Base-by-base conservation (phyloP, 1,140 invertebrate species). In the Aphelenchoides fujianensis region DNA sequence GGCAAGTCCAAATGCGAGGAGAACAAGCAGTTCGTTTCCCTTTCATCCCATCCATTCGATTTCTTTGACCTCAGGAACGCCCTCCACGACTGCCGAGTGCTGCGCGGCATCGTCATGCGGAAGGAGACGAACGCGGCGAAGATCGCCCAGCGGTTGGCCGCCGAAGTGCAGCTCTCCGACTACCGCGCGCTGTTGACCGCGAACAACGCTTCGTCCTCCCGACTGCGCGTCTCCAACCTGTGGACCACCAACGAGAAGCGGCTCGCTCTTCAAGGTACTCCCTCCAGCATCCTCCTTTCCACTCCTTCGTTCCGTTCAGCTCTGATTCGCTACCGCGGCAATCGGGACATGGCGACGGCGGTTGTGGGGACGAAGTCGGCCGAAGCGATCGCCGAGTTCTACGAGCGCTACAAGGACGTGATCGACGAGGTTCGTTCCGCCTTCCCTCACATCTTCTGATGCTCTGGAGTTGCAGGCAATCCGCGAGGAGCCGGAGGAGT, bases 1-100 rank as follows among this genome's bases (percentile, higher is more conserved):
- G 34, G 19, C 55, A 59, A 59, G 34, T 30, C 27, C 19, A 59
- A 59, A 59, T 59, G 55, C 55, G 55, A 59, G 34, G 55, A 59
- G 5, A 59, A 30, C 23, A 59, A 19, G 34, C 55, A 59, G 41
- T 48, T 48, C n/a, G n/a, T n/a, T n/a, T n/a, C n/a, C n/a, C n/a
- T n/a, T n/a, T n/a, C n/a, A n/a, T n/a, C n/a, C n/a, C n/a, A n/a
- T n/a, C n/a, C n/a, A n/a, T n/a, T n/a, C n/a, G n/a, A n/a, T n/a
- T n/a, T 12, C 23, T 48, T 23, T 48, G 41, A 48, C 23, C 23
- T 48, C 41, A 48, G 41, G 34, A 59, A 59, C 5, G 55, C 55
- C 12, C 28, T 59, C 55, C 5, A 23, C 5, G 19, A 5, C 19
- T 59, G 55, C 23, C 5, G 19, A 7, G 5, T 59, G 19, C 19